These are phyloP conservation scores for Leptobrachium ailaonicum DNA, from an alignment of 2,113 vertebrate species.

Conservation along the genomic window DNA sequence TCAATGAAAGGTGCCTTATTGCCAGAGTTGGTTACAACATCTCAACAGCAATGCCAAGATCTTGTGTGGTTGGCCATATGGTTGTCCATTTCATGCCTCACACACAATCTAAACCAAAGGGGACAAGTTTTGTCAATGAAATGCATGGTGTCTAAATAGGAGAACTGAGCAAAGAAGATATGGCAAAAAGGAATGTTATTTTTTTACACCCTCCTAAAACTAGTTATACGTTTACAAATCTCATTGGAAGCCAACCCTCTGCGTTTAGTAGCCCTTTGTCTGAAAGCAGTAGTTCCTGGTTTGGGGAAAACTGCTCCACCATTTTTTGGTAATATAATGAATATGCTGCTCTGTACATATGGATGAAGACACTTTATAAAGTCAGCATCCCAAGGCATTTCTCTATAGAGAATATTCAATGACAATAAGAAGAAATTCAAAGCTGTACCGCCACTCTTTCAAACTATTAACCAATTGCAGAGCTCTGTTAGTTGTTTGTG, in stretches of 20 bases:
- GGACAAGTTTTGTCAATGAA: constrained; percentile 62
- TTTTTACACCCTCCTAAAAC: not conserved
- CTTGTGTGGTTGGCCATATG: constrained; percentile 18
- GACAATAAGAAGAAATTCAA: not conserved
- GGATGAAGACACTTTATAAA: not conserved
- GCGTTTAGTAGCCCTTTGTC: constrained; percentile 22
- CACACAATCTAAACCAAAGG: constrained; percentile 26
- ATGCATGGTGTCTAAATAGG: constrained; percentile 80
- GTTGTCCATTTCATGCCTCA: not conserved
- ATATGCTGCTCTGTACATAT: constrained; percentile 36
- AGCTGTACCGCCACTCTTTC: not conserved
- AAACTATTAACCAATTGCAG: constrained; percentile 25
- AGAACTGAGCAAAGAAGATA: constrained; percentile 74
- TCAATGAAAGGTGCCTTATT: constrained; percentile 26
- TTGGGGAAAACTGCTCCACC: constrained; percentile 33
- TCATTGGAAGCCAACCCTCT: constrained; percentile 30
- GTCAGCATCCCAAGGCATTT: constrained; percentile 3
- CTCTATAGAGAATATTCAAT: constrained; percentile 14
- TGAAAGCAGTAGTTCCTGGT: constrained; percentile 34
- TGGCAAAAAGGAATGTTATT: constrained; percentile 61
- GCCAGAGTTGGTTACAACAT: constrained; percentile 35
- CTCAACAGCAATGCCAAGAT: constrained; percentile 36
- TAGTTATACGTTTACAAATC: not conserved
- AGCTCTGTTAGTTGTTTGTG: not conserved
- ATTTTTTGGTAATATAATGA: constrained; percentile 20